phyloP scores from a whole-genome alignment of 2,113 vertebrate genomes.

The Casuarius casuarius region DNA sequence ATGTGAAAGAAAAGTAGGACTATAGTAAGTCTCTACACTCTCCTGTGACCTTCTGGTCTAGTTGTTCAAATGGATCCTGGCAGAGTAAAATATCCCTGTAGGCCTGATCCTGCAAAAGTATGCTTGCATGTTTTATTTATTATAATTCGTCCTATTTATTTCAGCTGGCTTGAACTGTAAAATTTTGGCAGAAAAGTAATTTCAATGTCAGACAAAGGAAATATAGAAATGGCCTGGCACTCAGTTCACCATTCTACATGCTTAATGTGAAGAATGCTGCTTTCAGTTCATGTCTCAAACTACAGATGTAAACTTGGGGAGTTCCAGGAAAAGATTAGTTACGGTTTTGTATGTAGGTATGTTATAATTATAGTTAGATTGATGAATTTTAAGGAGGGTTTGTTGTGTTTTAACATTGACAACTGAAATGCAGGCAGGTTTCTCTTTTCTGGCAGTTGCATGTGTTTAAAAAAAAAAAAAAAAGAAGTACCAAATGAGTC shows the following conservation, averaged over 20 bases:
- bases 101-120: not conserved
- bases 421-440: not conserved
- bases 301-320: not conserved
- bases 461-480: not conserved
- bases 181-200: not conserved
- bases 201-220: not conserved
- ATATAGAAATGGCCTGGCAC: not conserved
- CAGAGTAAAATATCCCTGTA: not conserved
- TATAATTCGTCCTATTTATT: not conserved
- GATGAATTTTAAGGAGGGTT: not conserved
- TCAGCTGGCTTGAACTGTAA: not conserved
- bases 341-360: not conserved
- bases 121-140: not conserved
- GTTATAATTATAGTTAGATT: not conserved
- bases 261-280: not conserved
- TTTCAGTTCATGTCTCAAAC: not conserved
- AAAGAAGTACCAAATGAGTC: not conserved
- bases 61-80: not conserved
- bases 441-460: not conserved
- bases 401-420: not conserved
- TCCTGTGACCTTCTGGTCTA: not conserved
- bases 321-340: not conserved
- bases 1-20: not conserved
- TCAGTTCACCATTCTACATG: not conserved
- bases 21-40: not conserved